Evolutionary conservation across 2,888 invertebrate genomes (phyloP).

Genomic region (Drosophila neotestacea): DNA sequence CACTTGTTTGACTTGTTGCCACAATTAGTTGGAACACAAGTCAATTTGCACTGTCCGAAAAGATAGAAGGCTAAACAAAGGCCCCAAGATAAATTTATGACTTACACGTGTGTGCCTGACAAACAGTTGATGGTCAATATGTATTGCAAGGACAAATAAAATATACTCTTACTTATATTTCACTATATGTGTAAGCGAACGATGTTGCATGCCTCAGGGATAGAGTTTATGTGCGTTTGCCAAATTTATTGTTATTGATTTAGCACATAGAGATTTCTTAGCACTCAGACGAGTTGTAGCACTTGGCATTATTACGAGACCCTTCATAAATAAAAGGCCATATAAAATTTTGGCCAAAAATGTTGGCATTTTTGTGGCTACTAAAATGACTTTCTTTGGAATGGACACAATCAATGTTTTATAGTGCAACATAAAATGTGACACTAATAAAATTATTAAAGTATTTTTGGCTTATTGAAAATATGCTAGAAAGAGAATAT

Average conservation of each 20-base stretch:
- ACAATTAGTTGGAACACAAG: slow-evolving; percentile 38
- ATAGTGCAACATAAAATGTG: background rate
- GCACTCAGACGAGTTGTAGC: slow-evolving; percentile 18
- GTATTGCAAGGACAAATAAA: slow-evolving; percentile 18
- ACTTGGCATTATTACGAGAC: slow-evolving; percentile 50
- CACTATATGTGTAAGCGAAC: background rate
- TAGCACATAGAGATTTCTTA: slow-evolving; percentile 22
- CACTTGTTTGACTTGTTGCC: slow-evolving; percentile 23
- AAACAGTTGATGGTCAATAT: slow-evolving; percentile 22
- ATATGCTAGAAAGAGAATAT: background rate
- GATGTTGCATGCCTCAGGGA: slow-evolving; percentile 13
- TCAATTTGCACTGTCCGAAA: slow-evolving; percentile 18
- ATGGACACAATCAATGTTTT: slow-evolving; percentile 13
- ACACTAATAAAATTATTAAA: background rate
- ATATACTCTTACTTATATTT: background rate
- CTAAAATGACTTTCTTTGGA: slow-evolving; percentile 4
- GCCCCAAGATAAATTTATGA: slow-evolving; percentile 53
- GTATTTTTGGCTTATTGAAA: slow-evolving; percentile 3
- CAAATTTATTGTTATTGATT: slow-evolving; percentile 75
- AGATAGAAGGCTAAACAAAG: slow-evolving; percentile 4
- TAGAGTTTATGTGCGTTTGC: slow-evolving; percentile 41
- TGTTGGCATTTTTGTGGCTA: slow-evolving; percentile 21
- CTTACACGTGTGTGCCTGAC: slow-evolving; percentile 41
- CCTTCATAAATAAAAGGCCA: slow-evolving; percentile 53
- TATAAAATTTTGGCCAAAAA: slow-evolving; percentile 7